Evolutionary conservation across 2,797 vertebrate genomes (phyloP).

Genomic region (Momotus momota): DNA sequence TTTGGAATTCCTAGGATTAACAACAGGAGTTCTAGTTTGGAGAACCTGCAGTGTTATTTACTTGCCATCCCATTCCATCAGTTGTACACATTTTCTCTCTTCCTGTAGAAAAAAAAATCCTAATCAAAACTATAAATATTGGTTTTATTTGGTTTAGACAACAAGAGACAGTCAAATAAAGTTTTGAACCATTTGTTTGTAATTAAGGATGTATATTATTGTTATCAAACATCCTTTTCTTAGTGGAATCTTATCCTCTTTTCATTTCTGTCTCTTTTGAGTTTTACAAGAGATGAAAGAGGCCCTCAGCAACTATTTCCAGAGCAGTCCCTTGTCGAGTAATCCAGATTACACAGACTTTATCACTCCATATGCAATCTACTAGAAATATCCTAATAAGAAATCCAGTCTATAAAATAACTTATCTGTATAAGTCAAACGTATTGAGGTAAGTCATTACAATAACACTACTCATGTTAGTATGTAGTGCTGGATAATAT

Average conservation of each 20-base stretch:
- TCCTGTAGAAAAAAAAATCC: not conserved
- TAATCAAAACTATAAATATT: not conserved
- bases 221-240: not conserved
- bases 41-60: slow-evolving; percentile 1
- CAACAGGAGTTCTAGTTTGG: not conserved
- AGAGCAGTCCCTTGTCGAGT: not conserved
- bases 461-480: not conserved
- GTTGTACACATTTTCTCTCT: not conserved
- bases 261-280: not conserved
- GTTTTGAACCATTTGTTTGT: not conserved
- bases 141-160: not conserved
- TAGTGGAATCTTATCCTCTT: not conserved
- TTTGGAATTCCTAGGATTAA: slow-evolving; percentile 33
- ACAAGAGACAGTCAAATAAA: not conserved
- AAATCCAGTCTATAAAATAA: not conserved
- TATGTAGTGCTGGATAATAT: not conserved
- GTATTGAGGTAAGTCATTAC: not conserved
- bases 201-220: not conserved
- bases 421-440: not conserved
- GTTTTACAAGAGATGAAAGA: slow-evolving; percentile 2
- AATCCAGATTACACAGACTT: not conserved
- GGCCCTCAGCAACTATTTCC: slow-evolving; percentile 9
- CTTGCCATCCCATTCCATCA: not conserved
- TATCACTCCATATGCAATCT: not conserved
- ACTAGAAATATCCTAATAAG: not conserved